Conservation (phyloP, 2,797 vertebrate species). For the Artibeus lituratus region DNA sequence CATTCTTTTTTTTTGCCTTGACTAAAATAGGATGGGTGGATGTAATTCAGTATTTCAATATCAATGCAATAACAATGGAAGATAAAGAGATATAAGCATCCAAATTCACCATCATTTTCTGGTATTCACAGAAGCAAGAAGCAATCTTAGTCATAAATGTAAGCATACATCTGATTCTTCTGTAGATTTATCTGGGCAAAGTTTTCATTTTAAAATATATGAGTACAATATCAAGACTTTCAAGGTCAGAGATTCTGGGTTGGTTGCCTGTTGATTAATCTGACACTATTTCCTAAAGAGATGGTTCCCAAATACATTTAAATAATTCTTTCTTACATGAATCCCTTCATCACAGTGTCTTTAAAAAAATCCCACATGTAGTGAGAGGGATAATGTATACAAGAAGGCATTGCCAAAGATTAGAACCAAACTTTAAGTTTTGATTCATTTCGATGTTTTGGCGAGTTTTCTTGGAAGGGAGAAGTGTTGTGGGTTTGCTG, state of each 20-base stretch:
- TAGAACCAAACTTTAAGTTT: background rate
- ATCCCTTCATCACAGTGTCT: background rate
- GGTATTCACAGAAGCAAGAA: background rate
- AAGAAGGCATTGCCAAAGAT: background rate
- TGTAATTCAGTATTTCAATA: background rate
- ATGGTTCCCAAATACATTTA: background rate
- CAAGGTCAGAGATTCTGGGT: background rate
- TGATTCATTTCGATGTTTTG: background rate
- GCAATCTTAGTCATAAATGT: background rate
- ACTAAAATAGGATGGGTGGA: background rate
- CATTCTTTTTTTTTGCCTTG: background rate
- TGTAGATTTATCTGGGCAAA: background rate
- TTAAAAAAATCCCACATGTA: background rate
- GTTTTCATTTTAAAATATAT: slow-evolving; percentile 7
- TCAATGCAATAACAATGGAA: background rate
- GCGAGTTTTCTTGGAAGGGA: background rate
- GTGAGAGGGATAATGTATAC: background rate
- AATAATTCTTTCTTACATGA: background rate
- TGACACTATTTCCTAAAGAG: background rate
- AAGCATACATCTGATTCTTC: background rate
- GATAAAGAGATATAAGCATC: background rate
- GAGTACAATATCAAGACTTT: background rate
- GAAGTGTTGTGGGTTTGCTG: background rate
- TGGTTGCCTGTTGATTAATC: background rate
- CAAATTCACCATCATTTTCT: background rate